Conservation (phyloP, 2,113 vertebrate species). For the Apodemus sylvaticus region DNA sequence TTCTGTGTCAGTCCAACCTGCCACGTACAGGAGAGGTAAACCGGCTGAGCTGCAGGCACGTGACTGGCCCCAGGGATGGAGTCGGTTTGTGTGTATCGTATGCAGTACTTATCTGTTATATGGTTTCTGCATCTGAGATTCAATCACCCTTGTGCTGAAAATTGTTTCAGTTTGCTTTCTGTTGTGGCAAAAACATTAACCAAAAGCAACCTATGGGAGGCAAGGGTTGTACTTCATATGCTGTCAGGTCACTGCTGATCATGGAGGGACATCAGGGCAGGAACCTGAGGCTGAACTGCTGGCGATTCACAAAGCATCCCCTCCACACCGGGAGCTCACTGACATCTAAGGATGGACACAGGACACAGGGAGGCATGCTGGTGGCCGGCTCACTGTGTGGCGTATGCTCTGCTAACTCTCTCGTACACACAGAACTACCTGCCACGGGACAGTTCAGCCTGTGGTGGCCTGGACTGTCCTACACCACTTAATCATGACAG, state of each 20-base stretch:
- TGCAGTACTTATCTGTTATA: too few relatives aligned
- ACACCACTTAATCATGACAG: background rate
- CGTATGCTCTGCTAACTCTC: too few relatives aligned
- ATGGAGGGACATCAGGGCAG: too few relatives aligned
- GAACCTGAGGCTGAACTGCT: background rate
- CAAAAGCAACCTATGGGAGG: background rate
- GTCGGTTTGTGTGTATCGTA: background rate
- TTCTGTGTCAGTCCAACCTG: background rate
- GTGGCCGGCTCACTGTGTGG: too few relatives aligned
- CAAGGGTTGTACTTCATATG: background rate
- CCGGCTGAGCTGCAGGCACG: rapidly evolving
- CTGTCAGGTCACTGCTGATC: background rate
- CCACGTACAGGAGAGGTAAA: rapidly evolving
- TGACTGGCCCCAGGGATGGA: background rate
- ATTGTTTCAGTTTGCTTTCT: background rate
- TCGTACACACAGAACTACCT: background rate
- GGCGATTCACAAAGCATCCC: too few relatives aligned
- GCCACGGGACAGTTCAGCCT: background rate
- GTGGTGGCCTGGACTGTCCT: background rate
- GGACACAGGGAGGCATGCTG: background rate
- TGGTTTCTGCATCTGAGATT: background rate
- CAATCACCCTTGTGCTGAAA: background rate
- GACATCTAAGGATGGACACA: background rate
- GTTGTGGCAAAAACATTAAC: background rate
- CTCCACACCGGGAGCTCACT: background rate